Percentiles rank a stretch among this genome's conserved stretches.
phyloP scores from a whole-genome alignment of 2,113 vertebrate genomes.

The Lagopus muta region DNA sequence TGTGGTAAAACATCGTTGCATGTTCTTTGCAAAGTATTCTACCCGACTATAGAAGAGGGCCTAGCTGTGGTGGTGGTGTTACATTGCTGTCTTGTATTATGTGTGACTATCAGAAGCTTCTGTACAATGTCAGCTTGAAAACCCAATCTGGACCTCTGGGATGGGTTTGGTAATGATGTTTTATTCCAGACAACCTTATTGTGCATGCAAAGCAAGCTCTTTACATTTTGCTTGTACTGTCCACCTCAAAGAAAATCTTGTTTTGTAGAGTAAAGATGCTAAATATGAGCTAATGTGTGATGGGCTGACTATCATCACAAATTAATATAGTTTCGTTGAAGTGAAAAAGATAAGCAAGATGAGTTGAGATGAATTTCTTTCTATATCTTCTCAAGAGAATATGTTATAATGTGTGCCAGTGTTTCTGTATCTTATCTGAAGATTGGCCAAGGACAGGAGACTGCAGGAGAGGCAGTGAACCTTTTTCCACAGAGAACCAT shows the following conservation, averaged over 20 bases:
- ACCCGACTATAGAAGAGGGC: background rate
- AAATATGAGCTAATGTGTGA: background rate
- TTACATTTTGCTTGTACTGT: background rate
- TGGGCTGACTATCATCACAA: background rate
- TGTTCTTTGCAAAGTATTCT: background rate
- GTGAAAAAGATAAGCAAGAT: background rate
- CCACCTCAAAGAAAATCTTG: background rate
- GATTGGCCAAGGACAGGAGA: background rate
- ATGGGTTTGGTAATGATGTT: background rate
- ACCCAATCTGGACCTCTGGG: fast-evolving
- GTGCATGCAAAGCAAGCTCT: background rate
- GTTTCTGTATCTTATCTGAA: background rate
- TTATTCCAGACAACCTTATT: background rate
- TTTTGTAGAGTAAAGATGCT: background rate
- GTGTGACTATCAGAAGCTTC: background rate
- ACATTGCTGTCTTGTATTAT: background rate
- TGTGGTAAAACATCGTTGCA: background rate
- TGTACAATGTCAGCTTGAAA: background rate
- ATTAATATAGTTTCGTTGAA: background rate
- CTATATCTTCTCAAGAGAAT: background rate
- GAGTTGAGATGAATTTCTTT: background rate
- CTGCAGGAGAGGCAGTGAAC: background rate
- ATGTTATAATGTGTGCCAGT: background rate
- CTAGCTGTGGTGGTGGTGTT: background rate
- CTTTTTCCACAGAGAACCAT: background rate